phyloP scores from a whole-genome alignment of 2,888 invertebrate species.

The Trichogramma evanescens region DNA sequence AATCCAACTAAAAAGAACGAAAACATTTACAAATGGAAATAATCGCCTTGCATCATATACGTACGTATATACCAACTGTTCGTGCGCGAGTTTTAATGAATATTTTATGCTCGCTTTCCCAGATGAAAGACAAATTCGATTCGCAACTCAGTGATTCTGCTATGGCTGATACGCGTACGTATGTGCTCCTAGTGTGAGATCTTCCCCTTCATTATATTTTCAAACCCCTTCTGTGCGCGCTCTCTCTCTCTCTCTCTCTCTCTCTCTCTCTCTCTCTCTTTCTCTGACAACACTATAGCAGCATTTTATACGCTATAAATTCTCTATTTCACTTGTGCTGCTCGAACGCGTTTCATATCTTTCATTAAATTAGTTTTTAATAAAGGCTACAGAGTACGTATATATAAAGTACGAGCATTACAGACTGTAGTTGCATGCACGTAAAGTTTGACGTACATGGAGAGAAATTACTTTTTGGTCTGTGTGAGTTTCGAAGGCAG shows the following conservation, averaged over 20 bases:
- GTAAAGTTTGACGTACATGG: too few relatives aligned
- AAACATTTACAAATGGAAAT: too few relatives aligned
- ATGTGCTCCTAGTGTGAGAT: too few relatives aligned
- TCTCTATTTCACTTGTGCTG: slow-evolving; percentile 13
- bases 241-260: background rate
- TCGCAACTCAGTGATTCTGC: slow-evolving; percentile 13
- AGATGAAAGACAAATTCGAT: slow-evolving; percentile 23
- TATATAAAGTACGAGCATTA: too few relatives aligned
- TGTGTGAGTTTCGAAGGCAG: too few relatives aligned
- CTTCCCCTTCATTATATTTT: slow-evolving; percentile 15
- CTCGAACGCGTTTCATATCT: slow-evolving; percentile 9
- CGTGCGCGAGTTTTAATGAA: slow-evolving; percentile 19
- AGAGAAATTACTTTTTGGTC: too few relatives aligned
- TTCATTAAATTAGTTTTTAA: slow-evolving; percentile 19
- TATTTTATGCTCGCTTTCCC: slow-evolving; percentile 21
- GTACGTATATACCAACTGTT: background rate
- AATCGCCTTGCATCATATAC: too few relatives aligned
- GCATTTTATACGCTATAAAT: slow-evolving; percentile 20
- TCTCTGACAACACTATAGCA: background rate
- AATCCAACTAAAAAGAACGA: too few relatives aligned
- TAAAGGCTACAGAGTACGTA: too few relatives aligned
- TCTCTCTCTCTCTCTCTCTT: background rate
- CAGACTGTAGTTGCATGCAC: too few relatives aligned
- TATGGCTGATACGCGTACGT: too few relatives aligned
- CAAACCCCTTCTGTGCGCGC: slow-evolving; percentile 10